phyloP scores from a whole-genome alignment of 2,888 invertebrate species.

The Tachina grossa region DNA sequence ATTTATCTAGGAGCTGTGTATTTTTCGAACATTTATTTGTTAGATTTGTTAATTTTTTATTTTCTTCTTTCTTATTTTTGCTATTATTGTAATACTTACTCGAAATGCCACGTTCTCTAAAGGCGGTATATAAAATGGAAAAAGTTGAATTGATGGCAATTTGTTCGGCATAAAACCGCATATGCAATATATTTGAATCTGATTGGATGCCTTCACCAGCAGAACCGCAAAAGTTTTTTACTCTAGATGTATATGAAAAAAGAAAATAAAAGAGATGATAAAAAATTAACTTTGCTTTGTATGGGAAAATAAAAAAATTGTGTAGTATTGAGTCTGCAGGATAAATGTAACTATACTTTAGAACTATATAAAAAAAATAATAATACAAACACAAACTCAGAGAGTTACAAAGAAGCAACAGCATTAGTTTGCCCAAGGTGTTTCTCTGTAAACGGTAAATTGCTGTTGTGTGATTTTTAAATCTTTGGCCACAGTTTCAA shows the following conservation, averaged over 20 bases:
- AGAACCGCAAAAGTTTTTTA: slow-evolving; percentile 92
- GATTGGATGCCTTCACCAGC: slow-evolving; percentile 91
- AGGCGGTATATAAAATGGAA: slow-evolving; percentile 89
- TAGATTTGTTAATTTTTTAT: slow-evolving; percentile 5
- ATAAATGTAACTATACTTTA: slow-evolving; percentile 51
- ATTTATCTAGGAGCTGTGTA: slow-evolving; percentile 17
- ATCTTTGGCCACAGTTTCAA: slow-evolving; percentile 30
- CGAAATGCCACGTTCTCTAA: slow-evolving; percentile 83
- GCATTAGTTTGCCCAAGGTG: neutral
- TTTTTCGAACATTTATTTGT: slow-evolving; percentile 2
- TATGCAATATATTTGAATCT: slow-evolving; percentile 87
- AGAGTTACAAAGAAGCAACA: neutral
- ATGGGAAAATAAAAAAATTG: slow-evolving; percentile 16
- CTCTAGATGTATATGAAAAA: slow-evolving; percentile 78
- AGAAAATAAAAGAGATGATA: slow-evolving; percentile 39
- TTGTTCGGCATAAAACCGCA: slow-evolving; percentile 88
- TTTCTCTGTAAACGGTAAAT: slow-evolving; percentile 21
- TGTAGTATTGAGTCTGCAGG: neutral
- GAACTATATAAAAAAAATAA: slow-evolving; percentile 15
- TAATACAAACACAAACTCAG: neutral
- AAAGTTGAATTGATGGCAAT: slow-evolving; percentile 87
- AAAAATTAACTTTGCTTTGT: slow-evolving; percentile 39
- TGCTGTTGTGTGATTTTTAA: slow-evolving; percentile 41
- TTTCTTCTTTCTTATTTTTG: neutral
- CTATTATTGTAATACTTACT: slow-evolving; percentile 60